Percentiles rank a stretch among this genome's conserved stretches.
Conservation (phyloP, 2,888 invertebrate genomes). For the Palloptera scutellata region DNA sequence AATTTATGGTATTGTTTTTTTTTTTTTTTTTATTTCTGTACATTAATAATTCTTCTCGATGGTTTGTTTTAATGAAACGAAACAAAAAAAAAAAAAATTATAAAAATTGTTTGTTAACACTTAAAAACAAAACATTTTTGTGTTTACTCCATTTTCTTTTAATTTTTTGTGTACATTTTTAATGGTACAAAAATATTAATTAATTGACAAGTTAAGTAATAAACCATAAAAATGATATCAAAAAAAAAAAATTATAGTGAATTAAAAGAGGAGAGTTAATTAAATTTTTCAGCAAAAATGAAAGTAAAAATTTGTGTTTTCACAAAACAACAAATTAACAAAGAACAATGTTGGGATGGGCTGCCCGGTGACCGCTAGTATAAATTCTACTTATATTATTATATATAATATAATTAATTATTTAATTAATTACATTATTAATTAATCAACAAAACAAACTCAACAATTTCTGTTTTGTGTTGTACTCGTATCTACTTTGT, state of each 20-base stretch:
- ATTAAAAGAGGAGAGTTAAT: not conserved
- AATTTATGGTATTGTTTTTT: conserved; percentile 41
- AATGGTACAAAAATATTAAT: conserved; percentile 23
- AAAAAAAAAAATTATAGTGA: conserved; percentile 13
- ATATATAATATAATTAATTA: conserved; percentile 21
- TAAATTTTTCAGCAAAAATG: conserved; percentile 1
- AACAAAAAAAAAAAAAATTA: no score
- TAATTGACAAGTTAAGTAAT: conserved; percentile 18
- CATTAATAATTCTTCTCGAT: no score
- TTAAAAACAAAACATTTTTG: no score
- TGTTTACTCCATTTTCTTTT: conserved; percentile 39
- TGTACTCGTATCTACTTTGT: conserved; percentile 32
- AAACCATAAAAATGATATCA: conserved; percentile 2
- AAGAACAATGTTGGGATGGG: conserved; percentile 64
- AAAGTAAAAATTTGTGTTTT: not conserved
- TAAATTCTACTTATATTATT: conserved; percentile 27
- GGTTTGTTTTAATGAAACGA: no score
- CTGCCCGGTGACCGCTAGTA: conserved; percentile 66
- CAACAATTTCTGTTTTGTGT: conserved; percentile 57
- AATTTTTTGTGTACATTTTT: conserved; percentile 11
- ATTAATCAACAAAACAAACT: conserved; percentile 50
- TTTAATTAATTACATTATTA: conserved; percentile 23
- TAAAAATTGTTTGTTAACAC: no score
- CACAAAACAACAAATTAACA: conserved; percentile 16
- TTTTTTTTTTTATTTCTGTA: conserved; percentile 22